Percentiles rank a stretch among this genome's conserved stretches.
phyloP scores from a whole-genome alignment of 2,888 invertebrate genomes.

The Stenotaenia linearis region DNA sequence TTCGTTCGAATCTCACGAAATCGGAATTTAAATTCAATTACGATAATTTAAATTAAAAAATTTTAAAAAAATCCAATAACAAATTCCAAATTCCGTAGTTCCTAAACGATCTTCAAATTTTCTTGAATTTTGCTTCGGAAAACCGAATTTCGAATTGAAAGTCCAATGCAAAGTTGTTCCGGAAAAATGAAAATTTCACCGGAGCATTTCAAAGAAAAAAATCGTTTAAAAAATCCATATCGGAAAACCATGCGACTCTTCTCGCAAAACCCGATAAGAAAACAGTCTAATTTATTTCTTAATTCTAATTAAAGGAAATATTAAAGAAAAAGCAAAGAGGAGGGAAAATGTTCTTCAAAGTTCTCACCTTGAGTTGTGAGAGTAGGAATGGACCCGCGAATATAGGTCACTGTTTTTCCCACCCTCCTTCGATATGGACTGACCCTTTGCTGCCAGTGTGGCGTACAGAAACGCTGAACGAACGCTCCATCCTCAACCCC shows the following conservation, averaged over 20 bases:
- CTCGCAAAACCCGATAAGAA: neutral
- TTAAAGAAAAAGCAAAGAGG: neutral
- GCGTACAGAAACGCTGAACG: slow-evolving; percentile 19
- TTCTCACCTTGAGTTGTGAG: slow-evolving; percentile 26
- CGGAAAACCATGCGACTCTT: too few species aligned
- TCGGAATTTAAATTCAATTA: too few species aligned
- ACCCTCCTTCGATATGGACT: slow-evolving; percentile 22
- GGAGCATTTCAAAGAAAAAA: too few species aligned
- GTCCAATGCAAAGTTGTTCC: neutral
- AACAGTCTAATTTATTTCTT: neutral
- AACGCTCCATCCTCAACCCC: slow-evolving; percentile 1
- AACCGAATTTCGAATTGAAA: too few species aligned
- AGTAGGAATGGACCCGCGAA: slow-evolving; percentile 31
- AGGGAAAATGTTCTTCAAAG: slow-evolving; percentile 6
- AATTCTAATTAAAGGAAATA: neutral
- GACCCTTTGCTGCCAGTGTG: slow-evolving; percentile 21
- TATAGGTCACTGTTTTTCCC: slow-evolving; percentile 32
- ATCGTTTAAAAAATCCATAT: neutral
- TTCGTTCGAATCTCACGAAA: too few species aligned
- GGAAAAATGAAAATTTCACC: too few species aligned
- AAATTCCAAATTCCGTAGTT: too few species aligned
- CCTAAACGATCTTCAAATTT: too few species aligned
- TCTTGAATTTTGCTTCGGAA: too few species aligned
- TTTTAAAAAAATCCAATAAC: too few species aligned
- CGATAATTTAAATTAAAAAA: too few species aligned